Conservation (phyloP, 2,797 vertebrate genomes). For the Microcaecilia unicolor region DNA sequence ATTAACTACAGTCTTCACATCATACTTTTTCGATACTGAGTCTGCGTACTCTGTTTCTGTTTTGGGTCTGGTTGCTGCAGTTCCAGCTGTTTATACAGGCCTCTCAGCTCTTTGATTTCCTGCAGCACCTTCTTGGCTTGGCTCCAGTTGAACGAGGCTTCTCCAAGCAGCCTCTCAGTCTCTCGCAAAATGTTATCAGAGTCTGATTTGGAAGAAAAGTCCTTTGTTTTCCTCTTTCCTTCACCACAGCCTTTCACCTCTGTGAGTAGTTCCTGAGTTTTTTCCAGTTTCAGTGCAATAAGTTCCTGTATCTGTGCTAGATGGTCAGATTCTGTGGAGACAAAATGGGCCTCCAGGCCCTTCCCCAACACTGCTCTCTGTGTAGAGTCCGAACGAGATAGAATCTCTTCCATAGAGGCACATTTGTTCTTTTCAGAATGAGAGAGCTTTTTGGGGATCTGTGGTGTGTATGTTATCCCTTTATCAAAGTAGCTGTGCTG, state of each 20-base stretch:
- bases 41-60: slow-evolving; percentile 40
- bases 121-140: slow-evolving; percentile 78
- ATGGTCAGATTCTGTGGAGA: slow-evolving; percentile 12
- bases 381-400: slow-evolving; percentile 53
- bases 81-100: slow-evolving; percentile 70
- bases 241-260: slow-evolving; percentile 68
- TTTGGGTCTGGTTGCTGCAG: slow-evolving; percentile 46
- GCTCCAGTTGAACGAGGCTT: slow-evolving; percentile 73
- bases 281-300: slow-evolving; percentile 78
- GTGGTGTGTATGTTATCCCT: slow-evolving; percentile 60
- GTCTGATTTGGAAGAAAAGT: slow-evolving; percentile 46
- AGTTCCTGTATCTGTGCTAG: slow-evolving; percentile 73
- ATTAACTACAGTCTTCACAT: no score
- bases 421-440: slow-evolving; percentile 69
- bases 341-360: slow-evolving; percentile 21
- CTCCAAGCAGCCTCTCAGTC: slow-evolving; percentile 71
- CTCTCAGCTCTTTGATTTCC: slow-evolving; percentile 78
- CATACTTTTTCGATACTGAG: slow-evolving; percentile 63
- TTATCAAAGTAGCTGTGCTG: slow-evolving; percentile 46
- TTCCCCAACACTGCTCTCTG: slow-evolving; percentile 22
- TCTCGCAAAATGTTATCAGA: slow-evolving; percentile 67
- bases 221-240: slow-evolving; percentile 51
- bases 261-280: slow-evolving; percentile 76
- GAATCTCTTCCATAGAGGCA: slow-evolving; percentile 84
- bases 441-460: slow-evolving; percentile 55